Base-by-base conservation (phyloP, 92 coral and sea anemone species). In the Epizoanthus illoricatus region DNA sequence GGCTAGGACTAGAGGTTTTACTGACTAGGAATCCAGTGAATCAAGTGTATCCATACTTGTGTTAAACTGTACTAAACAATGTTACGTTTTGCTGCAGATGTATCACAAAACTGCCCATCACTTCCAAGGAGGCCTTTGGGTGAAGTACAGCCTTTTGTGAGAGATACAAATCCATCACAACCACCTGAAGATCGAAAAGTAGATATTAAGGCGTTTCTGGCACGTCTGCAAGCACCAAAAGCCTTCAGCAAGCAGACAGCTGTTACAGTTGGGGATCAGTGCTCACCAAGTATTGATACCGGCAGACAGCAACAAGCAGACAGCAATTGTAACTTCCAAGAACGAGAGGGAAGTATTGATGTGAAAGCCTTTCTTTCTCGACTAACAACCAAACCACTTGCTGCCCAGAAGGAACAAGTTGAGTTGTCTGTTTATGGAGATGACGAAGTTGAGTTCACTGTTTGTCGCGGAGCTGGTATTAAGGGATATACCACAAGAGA, bases 51-150 rank as follows among this genome's bases (percentile, higher is more conserved):
- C 10, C 4, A 39, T 66, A 17, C 71, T 66, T 66, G 71, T 66
- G 36, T 49, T 49, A 49, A 49, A 7, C 56, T 52, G 56, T 52
- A 52, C 56, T 52, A 52, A 52, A 52, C 56, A 52, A 52, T 66
- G 16, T 33, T 7, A 1, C n/a, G 2, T 36, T 39, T 68, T 68
- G 7, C 73, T 33, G 47, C 47, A 68, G 73, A 40, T 68, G 73
- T 13, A 16, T 12, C 56, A 52, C 56, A 7, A 9, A 52, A 52
- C 10, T 52, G 56, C 56, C 10, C 56, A 7, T 52, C 28, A 78
- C 62, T 69, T 64, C 71, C 23, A 63, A 78, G 82, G 71, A 64
- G 49, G 65, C 82, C 82, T 63, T 63, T 78, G 56, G 71, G 71
- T 13, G 82, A 62, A 12, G 67, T 78, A 41, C 63, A 63, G 15